Evolutionary conservation across 2,888 invertebrate species (phyloP), one percentile per base, ranked within the genome.

Genomic region (Chelonus formosanus): DNA sequence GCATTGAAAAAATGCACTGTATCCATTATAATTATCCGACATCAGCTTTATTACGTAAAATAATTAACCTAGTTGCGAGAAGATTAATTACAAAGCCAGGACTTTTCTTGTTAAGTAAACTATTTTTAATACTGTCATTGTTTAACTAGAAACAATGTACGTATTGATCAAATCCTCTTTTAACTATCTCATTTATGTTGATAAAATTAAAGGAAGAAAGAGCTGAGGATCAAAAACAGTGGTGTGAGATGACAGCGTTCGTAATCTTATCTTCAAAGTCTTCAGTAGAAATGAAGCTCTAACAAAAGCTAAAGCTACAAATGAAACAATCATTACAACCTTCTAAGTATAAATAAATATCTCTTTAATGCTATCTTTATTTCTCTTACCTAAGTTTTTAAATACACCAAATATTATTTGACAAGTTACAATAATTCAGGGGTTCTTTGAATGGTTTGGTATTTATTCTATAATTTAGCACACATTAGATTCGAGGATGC

Each of bases 131-230:
- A 20, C 20, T 20, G 2, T 20, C 20, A 20, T 20, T 20, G 20
- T 20, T 20, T 20, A 20, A 20, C 20, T 20, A 2, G 20, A 20
- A 20, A 20, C 20, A 20, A 20, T 20, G 20, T 20, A 20, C 20
- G 20, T 20, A 20, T 20, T 20, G 20, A 20, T 20, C 1, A 20
- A 20, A 20, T 20, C 20, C 20, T 71, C 58, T 74, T 73, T 72
- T 76, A 76, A 77, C 76, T 75, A 77, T 71, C 75, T 76, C 77
- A 77, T 78, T 78, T 76, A 75, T 75, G 73, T 73, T 69, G 75
- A 71, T 74, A 72, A 74, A 73, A 69, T 73, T 70, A 69, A 70
- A 73, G 70, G 72, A 68, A 70, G 65, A 72, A 73, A 72, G 68
- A 58, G 68, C 58, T 62, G 55, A 65, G 53, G 44, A 65, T 47